phyloP scores from a whole-genome alignment of 92 coral and sea anemone species.

The Nematostella vectensis region DNA sequence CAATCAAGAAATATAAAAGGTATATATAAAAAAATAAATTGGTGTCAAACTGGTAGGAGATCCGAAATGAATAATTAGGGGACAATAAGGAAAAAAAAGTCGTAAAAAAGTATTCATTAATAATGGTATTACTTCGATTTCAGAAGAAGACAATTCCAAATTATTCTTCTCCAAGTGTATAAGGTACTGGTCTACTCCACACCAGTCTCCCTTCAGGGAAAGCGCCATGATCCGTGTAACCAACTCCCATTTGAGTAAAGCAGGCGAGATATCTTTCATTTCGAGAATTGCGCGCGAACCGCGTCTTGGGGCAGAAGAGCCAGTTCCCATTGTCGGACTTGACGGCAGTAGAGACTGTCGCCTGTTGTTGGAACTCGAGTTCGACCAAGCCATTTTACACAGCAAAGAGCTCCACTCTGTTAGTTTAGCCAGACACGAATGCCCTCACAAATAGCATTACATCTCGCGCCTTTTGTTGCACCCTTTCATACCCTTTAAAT shows the following conservation, averaged over 20 bases:
- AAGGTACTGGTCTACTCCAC: constrained; percentile 76
- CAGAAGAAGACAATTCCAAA: constrained; percentile 61
- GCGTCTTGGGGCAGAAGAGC: constrained; percentile 22
- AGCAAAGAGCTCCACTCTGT: no score
- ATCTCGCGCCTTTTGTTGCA: no score
- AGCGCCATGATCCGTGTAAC: constrained; percentile 54
- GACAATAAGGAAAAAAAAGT: no score
- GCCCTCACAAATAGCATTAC: no score
- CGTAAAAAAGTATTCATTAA: no score
- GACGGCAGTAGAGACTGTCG: constrained; percentile 46
- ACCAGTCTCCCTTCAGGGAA: constrained; percentile 72
- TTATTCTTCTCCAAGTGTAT: constrained; percentile 62
- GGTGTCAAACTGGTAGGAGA: no score
- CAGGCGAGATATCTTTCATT: constrained; percentile 60
- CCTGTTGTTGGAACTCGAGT: constrained; percentile 14
- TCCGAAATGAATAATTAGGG: no score
- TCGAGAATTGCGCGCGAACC: constrained; percentile 61
- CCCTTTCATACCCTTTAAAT: no score
- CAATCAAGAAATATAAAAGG: no score
- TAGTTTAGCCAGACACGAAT: no score
- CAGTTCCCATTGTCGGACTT: constrained; percentile 36
- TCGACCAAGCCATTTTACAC: constrained; percentile 1
- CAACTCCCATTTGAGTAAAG: constrained; percentile 57
- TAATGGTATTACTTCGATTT: constrained; percentile 54
- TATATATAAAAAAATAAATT: no score